Percentiles rank a stretch among this genome's conserved stretches.
These are phyloP conservation scores for Litoditis marina DNA, from an alignment of 2,888 invertebrate genomes.

Conservation along the genomic window DNA sequence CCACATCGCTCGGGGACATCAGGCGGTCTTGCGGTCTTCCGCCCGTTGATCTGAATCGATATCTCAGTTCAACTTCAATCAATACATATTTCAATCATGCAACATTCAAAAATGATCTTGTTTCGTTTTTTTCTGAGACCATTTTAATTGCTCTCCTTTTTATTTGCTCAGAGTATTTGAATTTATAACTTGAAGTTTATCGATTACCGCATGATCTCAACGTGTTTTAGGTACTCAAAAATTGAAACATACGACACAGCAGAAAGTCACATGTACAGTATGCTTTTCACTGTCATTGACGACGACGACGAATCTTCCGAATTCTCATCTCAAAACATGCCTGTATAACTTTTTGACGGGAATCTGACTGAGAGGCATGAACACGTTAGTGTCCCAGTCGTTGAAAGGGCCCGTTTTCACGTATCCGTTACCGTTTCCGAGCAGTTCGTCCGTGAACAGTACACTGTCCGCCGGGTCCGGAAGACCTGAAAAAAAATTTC, in stretches of 20 bases:
- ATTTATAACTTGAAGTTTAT: not conserved
- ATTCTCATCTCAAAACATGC: constrained; percentile 29
- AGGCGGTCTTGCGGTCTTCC: constrained; percentile 54
- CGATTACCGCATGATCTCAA: no score
- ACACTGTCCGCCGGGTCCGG: constrained; percentile 58
- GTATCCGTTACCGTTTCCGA: constrained; percentile 60
- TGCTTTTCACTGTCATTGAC: not conserved
- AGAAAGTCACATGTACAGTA: no score
- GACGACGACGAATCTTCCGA: no score
- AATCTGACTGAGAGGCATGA: constrained; percentile 58
- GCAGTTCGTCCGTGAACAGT: constrained; percentile 56
- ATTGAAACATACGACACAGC: no score
- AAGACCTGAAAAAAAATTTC: constrained; percentile 49
- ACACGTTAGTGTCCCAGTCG: constrained; percentile 60
- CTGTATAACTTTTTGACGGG: constrained; percentile 58
- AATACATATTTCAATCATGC: not conserved
- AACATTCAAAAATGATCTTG: not conserved
- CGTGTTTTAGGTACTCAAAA: no score
- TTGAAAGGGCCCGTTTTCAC: constrained; percentile 51
- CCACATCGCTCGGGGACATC: constrained; percentile 51
- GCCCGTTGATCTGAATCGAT: constrained; percentile 51
- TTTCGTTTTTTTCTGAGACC: not conserved
- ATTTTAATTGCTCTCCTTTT: not conserved
- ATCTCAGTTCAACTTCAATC: not conserved
- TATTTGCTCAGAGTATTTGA: not conserved